phyloP scores from a whole-genome alignment of 2,113 vertebrate species.

The Phasianus colchicus region DNA sequence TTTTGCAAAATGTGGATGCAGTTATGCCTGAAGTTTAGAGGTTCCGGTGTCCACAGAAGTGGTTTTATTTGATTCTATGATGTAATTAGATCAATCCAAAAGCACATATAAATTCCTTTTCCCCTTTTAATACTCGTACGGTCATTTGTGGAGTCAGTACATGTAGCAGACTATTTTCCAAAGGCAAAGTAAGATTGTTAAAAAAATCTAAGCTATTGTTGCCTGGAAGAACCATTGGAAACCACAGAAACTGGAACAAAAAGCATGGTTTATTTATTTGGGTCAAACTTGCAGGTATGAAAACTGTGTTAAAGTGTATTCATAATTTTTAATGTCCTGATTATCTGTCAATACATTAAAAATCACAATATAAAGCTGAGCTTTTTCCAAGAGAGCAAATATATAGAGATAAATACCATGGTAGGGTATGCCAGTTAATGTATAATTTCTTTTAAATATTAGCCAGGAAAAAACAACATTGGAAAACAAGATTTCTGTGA shows the following conservation, averaged over 20 bases:
- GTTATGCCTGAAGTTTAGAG: not conserved
- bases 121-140: conserved; percentile 46
- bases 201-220: conserved; percentile 48
- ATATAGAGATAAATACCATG: accelerated
- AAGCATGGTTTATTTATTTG: not conserved
- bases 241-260: conserved; percentile 39
- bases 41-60: not conserved
- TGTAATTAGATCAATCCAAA: conserved; percentile 23
- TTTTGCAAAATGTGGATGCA: not conserved
- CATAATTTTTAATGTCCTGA: not conserved
- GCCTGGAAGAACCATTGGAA: conserved; percentile 28
- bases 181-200: conserved; percentile 58
- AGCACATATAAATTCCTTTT: conserved; percentile 47
- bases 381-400: not conserved
- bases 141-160: conserved; percentile 3
- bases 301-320: not conserved
- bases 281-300: not conserved
- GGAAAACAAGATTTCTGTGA: not conserved
- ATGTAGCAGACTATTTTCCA: conserved; percentile 28
- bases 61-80: conserved; percentile 1
- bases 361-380: not conserved
- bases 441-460: not conserved
- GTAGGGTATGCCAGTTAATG: not conserved
- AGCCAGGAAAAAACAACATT: not conserved
- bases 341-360: not conserved